Conservation (phyloP, 2,797 vertebrate species). For the Orientallactaga sibirica region DNA sequence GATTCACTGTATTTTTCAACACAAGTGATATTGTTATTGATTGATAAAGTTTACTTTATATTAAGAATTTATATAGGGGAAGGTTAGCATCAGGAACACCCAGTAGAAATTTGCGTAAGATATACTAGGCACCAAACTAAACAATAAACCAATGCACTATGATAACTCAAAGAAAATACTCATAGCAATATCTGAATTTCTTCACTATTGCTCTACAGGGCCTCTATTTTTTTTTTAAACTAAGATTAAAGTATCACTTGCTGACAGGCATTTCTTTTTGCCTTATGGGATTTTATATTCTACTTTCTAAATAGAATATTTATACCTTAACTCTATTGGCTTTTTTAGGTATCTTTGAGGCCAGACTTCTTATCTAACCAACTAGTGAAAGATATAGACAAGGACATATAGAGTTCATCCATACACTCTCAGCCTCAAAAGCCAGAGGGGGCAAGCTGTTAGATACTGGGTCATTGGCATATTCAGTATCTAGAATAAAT, state of each 20-base stretch:
- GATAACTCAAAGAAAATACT: background rate
- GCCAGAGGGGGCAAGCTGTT: background rate
- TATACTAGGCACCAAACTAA: background rate
- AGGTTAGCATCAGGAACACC: background rate
- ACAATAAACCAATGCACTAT: background rate
- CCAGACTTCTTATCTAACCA: background rate
- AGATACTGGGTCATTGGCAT: background rate
- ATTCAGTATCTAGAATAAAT: constrained; percentile 14
- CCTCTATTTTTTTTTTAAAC: background rate
- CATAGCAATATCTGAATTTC: constrained; percentile 4
- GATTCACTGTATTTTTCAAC: background rate
- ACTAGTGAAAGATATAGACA: background rate
- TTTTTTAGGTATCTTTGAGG: constrained; percentile 18
- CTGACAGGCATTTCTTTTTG: background rate
- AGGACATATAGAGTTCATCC: background rate
- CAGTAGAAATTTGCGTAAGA: background rate
- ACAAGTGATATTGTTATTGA: background rate
- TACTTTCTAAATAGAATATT: constrained; percentile 22
- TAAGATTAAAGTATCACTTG: constrained; percentile 10
- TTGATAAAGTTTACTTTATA: constrained; percentile 2
- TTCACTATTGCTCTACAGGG: background rate
- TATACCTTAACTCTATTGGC: background rate
- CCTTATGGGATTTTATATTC: background rate
- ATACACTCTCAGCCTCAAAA: constrained; percentile 1
- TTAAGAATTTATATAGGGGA: background rate